Percentiles rank a stretch among this genome's conserved stretches.
Conservation (phyloP, 2,113 vertebrate genomes). For the Anhinga anhinga region DNA sequence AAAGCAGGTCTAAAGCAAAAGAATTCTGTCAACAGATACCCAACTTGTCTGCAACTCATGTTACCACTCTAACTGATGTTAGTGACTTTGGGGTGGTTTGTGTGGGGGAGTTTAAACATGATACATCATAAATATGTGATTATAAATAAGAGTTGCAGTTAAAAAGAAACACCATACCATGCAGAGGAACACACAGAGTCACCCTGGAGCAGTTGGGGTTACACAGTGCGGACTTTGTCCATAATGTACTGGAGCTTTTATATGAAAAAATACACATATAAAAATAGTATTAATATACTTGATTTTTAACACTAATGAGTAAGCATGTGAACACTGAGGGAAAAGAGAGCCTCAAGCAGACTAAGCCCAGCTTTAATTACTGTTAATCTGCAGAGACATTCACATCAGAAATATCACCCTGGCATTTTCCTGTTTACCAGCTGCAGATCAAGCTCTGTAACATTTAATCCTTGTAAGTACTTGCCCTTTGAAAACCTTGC, state of each 20-base stretch:
- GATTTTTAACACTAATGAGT: neutral
- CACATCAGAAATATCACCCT: constrained; percentile 47
- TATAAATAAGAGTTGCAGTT: neutral
- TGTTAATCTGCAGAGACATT: constrained; percentile 20
- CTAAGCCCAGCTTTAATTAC: constrained; percentile 26
- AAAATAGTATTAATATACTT: neutral
- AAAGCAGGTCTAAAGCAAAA: neutral
- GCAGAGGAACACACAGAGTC: neutral
- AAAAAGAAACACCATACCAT: neutral
- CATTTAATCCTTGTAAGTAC: constrained; percentile 20
- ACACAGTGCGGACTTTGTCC: neutral
- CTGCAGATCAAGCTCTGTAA: constrained; percentile 25
- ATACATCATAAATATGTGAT: neutral
- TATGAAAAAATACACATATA: neutral
- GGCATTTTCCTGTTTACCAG: constrained; percentile 56
- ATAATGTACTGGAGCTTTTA: neutral
- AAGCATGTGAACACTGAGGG: neutral
- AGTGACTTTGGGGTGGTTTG: neutral
- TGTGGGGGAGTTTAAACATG: accelerated
- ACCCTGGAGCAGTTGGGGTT: neutral
- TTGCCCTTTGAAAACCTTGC: constrained; percentile 41
- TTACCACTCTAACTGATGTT: neutral
- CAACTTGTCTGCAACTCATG: neutral
- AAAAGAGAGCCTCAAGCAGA: neutral
- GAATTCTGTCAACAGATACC: neutral